phyloP scores from a whole-genome alignment of 2,797 vertebrate genomes.

The Cyprinodon diabolis region DNA sequence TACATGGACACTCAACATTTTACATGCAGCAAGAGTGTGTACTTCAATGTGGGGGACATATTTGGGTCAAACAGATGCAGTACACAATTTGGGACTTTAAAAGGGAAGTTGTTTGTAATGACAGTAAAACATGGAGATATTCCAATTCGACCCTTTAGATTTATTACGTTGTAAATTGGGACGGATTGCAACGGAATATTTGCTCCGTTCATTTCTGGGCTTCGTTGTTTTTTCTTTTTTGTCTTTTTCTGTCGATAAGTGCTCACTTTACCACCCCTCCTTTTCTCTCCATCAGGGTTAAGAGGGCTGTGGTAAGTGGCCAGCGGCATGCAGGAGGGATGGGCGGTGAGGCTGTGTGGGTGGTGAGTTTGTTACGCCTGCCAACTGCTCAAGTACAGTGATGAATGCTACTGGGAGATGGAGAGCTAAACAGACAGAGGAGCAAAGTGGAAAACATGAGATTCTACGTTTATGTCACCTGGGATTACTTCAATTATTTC shows the following conservation, averaged over 20 bases:
- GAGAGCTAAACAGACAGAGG: constrained; percentile 18
- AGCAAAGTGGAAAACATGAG: background rate
- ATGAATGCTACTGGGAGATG: constrained; percentile 52
- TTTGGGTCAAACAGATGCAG: constrained; percentile 24
- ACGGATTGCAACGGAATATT: constrained; percentile 3
- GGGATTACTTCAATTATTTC: background rate
- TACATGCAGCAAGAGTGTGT: background rate
- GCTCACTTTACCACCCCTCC: constrained; percentile 14
- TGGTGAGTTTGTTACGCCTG: constrained; percentile 46
- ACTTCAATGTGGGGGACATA: constrained; percentile 11
- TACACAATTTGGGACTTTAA: background rate
- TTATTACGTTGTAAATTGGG: background rate
- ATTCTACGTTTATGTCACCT: background rate
- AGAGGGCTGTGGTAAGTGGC: constrained; percentile 55
- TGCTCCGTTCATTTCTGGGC: constrained; percentile 17
- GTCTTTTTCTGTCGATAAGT: constrained; percentile 14
- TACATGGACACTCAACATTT: constrained; percentile 19
- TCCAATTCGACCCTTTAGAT: background rate
- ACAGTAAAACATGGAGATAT: background rate
- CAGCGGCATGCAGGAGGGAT: constrained; percentile 49
- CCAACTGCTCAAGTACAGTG: constrained; percentile 41
- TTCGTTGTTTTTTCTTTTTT: constrained; percentile 13
- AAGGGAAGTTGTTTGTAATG: background rate
- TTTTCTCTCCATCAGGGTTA: constrained; percentile 40
- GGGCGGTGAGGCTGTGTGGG: constrained; percentile 53